Evolutionary conservation across 2,113 vertebrate genomes (phyloP), one percentile per base, ranked within the genome.

Genomic region (Thalassarche chlororhynchos): DNA sequence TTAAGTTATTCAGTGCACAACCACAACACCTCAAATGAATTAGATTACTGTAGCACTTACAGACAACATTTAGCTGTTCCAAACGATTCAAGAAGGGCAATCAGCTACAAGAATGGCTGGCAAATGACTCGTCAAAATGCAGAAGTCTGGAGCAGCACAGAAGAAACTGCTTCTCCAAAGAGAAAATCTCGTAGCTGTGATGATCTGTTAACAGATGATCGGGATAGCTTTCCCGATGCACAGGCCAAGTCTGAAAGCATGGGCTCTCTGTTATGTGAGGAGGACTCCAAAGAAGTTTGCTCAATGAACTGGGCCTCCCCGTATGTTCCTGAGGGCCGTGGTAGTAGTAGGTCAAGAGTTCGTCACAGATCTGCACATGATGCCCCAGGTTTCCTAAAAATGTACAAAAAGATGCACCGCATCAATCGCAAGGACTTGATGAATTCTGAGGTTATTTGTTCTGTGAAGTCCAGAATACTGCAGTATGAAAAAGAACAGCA

Each of bases 401-500:
- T 99, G 91, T 99, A 99, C 97, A 99, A 99, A 78, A 99, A 99
- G 84, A 99, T 99, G 99, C 99, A 99, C 72, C 99, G 99, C 85
- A 99, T 99, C 34, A 99, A 99, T 95, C 98, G 99, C 58, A 98
- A 99, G 76, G 99, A 99, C 40, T 97, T 99, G 95, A 98, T 99
- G 97, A 99, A 97, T 7, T 99, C 99, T 0, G 99, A 99, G 68
- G 98, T 99, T 47, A 99, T 99, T 58, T 99, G 99, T 93, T 99
- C 99, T 0, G 99, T 99, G 9, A 99, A 99, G 47, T 99, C 99
- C 32, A 98, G 99, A 11, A 99, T 99, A 61, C 81, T 99, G 95
- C 99, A 99, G 49, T 99, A 99, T 14, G 99, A 99, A 71, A 98
- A 98, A 10, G 99, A 99, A 61, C 99, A 98, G 69, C 98, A 98